Evolutionary conservation across 2,888 invertebrate genomes (phyloP).

Genomic region (Willowsia nigromaculata): DNA sequence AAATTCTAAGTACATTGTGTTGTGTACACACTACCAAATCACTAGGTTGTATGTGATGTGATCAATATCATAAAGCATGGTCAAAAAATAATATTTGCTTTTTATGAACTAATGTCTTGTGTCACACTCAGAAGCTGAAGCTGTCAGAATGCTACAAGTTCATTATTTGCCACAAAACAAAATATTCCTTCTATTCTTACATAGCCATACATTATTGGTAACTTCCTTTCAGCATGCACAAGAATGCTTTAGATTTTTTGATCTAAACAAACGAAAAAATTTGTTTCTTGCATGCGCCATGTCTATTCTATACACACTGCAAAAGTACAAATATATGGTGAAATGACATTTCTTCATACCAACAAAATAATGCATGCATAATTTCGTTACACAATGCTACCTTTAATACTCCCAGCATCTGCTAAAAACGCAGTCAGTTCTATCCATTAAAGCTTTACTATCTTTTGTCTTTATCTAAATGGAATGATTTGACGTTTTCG

Average conservation of each 20-base stretch:
- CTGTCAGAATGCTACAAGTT: too few species aligned
- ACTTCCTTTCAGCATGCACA: too few species aligned
- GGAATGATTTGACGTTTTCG: conserved; percentile 60
- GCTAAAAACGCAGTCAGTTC: background rate
- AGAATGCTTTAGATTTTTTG: too few species aligned
- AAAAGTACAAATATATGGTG: background rate
- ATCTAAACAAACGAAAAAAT: too few species aligned
- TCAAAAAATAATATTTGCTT: too few species aligned
- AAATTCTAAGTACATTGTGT: background rate
- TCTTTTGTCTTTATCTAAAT: conserved; percentile 63
- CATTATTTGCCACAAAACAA: too few species aligned
- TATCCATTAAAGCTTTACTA: conserved; percentile 53
- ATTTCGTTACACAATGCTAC: background rate
- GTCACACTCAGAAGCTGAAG: too few species aligned
- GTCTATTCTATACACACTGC: background rate
- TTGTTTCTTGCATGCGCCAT: background rate
- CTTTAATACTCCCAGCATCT: background rate
- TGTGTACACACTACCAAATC: background rate
- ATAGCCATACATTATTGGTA: too few species aligned
- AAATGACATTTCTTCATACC: background rate
- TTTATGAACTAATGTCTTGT: too few species aligned
- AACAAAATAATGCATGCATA: background rate
- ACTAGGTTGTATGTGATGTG: too few species aligned
- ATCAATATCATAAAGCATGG: too few species aligned
- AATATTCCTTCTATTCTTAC: too few species aligned